Base-by-base conservation (phyloP, 2,797 vertebrate genomes). In the Chelidonichthys spinosus region DNA sequence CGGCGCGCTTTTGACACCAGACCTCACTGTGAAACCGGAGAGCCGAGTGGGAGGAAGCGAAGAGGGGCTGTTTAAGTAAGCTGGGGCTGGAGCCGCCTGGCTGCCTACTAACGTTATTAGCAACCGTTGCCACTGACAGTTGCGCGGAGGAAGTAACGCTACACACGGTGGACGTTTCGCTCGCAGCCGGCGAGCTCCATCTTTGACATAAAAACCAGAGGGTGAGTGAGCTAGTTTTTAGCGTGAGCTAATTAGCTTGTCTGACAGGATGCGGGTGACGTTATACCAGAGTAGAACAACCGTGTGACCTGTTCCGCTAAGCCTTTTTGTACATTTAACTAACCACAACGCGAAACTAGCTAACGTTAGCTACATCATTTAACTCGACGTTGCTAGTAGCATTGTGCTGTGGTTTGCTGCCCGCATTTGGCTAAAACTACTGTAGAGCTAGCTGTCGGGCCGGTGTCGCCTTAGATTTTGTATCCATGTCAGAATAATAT, bases 1-100 rank as follows among this genome's bases (percentile, higher is more conserved):
- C 83, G 85, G 91, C 93, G 92, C 89, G 92, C 72, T 62, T 88
- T 89, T 88, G 86, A 87, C 87, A 79, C 77, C 46, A 64, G 75
- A 87, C 53, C 79, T 75, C 69, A 2, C 56, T 4, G 56, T 54
- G 85, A 80, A 88, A 78, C 71, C 13, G 37, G 76, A 87, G 84
- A 80, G 52, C 69, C 82, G 66, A 79, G 75, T 71, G 81, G 72
- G 82, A 82, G 89, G 85, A 86, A 69, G 60, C 36, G 69, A 75
- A 55, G 62, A 55, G 42, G 78, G 42, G 78, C 70, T 43, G 63
- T 3, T 63, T 55, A 25, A 1, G 47, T 32, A 74, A 63, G 72
- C 71, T n/a, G 69, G 49, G n/a, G 63, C 66, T 54, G 40, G 33
- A 53, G 35, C n/a, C 59, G 25, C 33, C 53, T 7, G 70, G 32